Percentiles rank a stretch among this genome's conserved stretches.
Evolutionary conservation across 2,113 vertebrate species (phyloP).

Genomic region (Phainopepla nitens): DNA sequence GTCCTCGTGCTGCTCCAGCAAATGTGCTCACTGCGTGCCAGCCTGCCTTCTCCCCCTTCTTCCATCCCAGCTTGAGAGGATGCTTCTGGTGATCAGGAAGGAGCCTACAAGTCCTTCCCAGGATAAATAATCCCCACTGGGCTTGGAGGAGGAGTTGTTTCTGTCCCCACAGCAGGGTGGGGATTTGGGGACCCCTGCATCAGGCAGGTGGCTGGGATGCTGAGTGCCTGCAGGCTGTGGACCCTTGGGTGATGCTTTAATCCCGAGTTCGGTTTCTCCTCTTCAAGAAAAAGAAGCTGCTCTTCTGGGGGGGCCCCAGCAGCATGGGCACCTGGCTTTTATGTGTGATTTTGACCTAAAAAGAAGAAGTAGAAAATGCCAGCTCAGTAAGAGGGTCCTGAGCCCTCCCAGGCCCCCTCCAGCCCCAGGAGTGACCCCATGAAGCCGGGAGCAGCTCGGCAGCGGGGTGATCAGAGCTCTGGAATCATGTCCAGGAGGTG

Average conservation of each 20-base stretch:
- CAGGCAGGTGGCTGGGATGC: not conserved
- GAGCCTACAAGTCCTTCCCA: not conserved
- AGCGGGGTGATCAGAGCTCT: fast-evolving
- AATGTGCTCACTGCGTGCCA: not conserved
- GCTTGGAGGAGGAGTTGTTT: not conserved
- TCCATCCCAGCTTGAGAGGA: not conserved
- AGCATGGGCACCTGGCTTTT: slow-evolving; percentile 97
- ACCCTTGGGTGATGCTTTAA: slow-evolving; percentile 47
- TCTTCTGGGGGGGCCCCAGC: slow-evolving; percentile 89
- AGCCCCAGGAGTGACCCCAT: fast-evolving
- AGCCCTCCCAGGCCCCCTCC: not conserved
- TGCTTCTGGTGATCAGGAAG: not conserved
- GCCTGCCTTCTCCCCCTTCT: not conserved
- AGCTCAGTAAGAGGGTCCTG: not conserved
- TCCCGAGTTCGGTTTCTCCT: slow-evolving; percentile 83
- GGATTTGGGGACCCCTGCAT: not conserved
- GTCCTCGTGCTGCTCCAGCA: not conserved
- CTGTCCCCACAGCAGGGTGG: not conserved
- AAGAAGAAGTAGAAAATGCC: slow-evolving; percentile 12
- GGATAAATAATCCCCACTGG: not conserved
- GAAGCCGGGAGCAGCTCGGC: not conserved
- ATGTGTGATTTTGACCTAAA: slow-evolving; percentile 89
- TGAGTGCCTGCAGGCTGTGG: not conserved
- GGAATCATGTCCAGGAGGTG: fast-evolving
- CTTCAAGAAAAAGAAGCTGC: slow-evolving; percentile 89